Percentiles rank a stretch among this genome's conserved stretches.
Evolutionary conservation across 2,888 invertebrate species (phyloP).

Genomic region (Diachrysia chrysitis): DNA sequence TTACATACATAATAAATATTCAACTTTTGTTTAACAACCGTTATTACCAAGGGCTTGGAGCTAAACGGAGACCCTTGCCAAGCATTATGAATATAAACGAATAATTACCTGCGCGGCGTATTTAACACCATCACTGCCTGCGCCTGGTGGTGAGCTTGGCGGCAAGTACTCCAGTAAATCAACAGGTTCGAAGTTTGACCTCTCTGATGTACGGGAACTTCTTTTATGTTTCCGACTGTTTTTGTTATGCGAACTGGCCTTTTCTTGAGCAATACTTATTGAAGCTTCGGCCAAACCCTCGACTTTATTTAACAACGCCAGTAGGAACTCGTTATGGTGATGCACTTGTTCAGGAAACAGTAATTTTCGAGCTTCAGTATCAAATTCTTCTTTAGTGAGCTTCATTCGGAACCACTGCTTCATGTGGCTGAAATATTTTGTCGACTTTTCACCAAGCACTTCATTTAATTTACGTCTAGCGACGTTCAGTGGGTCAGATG

Average conservation of each 20-base stretch:
- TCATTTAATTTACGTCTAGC: slow-evolving; percentile 90
- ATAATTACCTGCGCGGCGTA: slow-evolving; percentile 82
- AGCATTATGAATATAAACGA: neutral
- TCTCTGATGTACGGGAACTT: slow-evolving; percentile 88
- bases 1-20: neutral
- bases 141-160: slow-evolving; percentile 86
- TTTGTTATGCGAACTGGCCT: slow-evolving; percentile 79
- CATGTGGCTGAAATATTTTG: slow-evolving; percentile 92
- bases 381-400: slow-evolving; percentile 95
- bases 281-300: slow-evolving; percentile 85
- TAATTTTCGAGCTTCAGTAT: slow-evolving; percentile 93
- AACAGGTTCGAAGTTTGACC: slow-evolving; percentile 89
- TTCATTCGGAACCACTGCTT: slow-evolving; percentile 93
- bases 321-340: slow-evolving; percentile 95
- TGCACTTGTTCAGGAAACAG: slow-evolving; percentile 93
- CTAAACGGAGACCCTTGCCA: neutral
- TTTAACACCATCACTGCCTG: slow-evolving; percentile 86
- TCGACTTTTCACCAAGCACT: slow-evolving; percentile 91
- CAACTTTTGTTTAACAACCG: too few species aligned
- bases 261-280: slow-evolving; percentile 81
- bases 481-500: slow-evolving; percentile 86
- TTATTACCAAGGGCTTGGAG: neutral
- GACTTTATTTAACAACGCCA: slow-evolving; percentile 94
- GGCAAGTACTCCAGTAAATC: slow-evolving; percentile 90
- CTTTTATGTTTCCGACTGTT: slow-evolving; percentile 87